Evolutionary conservation across 2,888 invertebrate species (phyloP), one percentile per base, ranked within the genome.

Genomic region (Mesochorus sp.): DNA sequence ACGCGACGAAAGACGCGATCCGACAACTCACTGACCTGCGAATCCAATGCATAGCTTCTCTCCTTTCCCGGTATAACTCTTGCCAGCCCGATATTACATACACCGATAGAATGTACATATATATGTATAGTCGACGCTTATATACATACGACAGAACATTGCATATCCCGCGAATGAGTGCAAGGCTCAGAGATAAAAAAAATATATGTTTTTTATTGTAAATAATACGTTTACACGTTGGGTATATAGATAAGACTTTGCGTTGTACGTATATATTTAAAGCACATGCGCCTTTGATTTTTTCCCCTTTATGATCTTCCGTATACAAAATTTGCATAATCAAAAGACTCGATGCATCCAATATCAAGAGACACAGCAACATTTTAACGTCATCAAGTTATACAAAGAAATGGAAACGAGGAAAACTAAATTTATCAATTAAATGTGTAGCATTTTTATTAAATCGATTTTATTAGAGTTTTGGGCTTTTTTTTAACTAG

Each of bases 21-120:
- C 88, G 90, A 91, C 90, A 89, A 85, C 89, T 82, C 90, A 90
- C 87, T 90, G 90, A 90, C 90, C 90, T 89, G 90, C 89, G 87
- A 90, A 90, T 90, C 88, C 90, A 89, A 89, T 90, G 89, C 90
- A 89, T 89, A 87, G 80, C 83, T 84, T 84, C 82, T 81, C 80
- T 81, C 76, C 79, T 64, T 61, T 55, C 39, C n/a, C 47, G 53
- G 51, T 66, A 51, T 28, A 28, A 17, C 31, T 66, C 31, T 37
- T 34, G 21, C 31, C 42, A 37, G 0, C 42, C 14, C 39, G 39
- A 14, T n/a, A 42, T 31, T 37, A 37, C 8, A 26, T 24, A 14
- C 37, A 24, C 21, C 21, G n/a, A 37, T 14, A 55, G 24, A 14
- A 24, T 39, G 39, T n/a, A 12, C 8, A 21, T 10, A 14, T 14